Evolutionary conservation across 30 jellyfish, hydroid and myxozoan genomes (phyloP), one percentile per base, ranked within the genome.

Genomic region (Phacellophora camtschatica): DNA sequence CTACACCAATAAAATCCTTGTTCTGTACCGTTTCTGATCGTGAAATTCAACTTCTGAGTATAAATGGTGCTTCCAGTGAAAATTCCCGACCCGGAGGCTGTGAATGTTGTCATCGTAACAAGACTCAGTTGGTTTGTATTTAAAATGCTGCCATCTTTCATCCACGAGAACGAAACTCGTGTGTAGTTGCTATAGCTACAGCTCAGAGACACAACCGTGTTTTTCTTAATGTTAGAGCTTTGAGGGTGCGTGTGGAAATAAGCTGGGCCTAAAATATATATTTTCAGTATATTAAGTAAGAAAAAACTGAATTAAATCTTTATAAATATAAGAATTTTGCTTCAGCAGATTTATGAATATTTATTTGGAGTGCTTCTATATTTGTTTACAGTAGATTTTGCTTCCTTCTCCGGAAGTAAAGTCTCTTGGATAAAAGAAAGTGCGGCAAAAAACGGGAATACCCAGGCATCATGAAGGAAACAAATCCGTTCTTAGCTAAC

Each of bases 1-100:
- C 66, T 51, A 34, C 87, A 74, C 87, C 87, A 74, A 66, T 74
- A 74, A 16, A 54, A 54, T 7, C 87, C 87, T 55, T 74, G 87
- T 29, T 74, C 77, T 12, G 19, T 34, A 11, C 54, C 87, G 22
- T 35, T 57, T 27, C 9, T 18, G 25, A 35, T 49, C 19, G 32
- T 35, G 49, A 74, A 74, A 56, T 35, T 54, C 59, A 74, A 27
- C 22, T 51, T 35, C 18, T 37, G 63, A 15, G 8, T 6, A 20
- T 32, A 4, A n/a, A 6, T 8, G 24, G 77, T 74, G 53, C 87
- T 56, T 20, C 77, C 87, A 41, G 71, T 58, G 24, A 32, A 23
- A 18, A 74, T 7, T 0, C 57, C 77, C 35, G 15, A 18, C 15
- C 81, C 81, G 39, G 53, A 4, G 34, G 61, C n/a, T 2, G 13